Evolutionary conservation across 1,140 invertebrate species (phyloP).

Genomic region (Heterodera carotae): DNA sequence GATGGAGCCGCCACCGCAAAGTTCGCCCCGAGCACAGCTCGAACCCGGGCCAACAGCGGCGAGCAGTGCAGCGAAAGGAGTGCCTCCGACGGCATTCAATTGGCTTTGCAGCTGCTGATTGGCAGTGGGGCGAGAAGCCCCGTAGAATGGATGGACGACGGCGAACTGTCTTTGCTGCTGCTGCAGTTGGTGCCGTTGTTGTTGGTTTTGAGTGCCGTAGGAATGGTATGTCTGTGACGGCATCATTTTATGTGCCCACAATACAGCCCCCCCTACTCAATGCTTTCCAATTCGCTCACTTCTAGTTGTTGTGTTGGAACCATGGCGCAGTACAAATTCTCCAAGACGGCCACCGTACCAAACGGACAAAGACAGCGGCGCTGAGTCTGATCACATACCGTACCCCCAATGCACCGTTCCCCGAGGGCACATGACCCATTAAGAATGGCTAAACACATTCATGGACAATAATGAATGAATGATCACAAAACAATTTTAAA

Average conservation of each 20-base stretch:
- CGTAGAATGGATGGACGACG: neutral
- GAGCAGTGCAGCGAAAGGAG: neutral
- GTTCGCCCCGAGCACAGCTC: slow-evolving; percentile 49
- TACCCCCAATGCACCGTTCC: slow-evolving; percentile 64
- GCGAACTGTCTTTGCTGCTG: slow-evolving; percentile 6
- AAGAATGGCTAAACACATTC: slow-evolving; percentile 51
- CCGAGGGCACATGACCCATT: slow-evolving; percentile 63
- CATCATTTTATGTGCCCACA: too few species aligned
- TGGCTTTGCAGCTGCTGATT: neutral
- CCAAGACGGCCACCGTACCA: slow-evolving; percentile 60
- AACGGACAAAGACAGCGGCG: slow-evolving; percentile 59
- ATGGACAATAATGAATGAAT: neutral
- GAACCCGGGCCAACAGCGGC: slow-evolving; percentile 15
- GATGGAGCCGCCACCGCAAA: slow-evolving; percentile 54
- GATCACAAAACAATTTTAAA: too few species aligned
- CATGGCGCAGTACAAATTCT: slow-evolving; percentile 55
- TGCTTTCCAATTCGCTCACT: slow-evolving; percentile 16
- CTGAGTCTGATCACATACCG: slow-evolving; percentile 57
- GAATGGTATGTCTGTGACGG: neutral
- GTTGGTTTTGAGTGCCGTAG: too few species aligned
- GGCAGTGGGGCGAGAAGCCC: neutral
- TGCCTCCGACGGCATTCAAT: neutral
- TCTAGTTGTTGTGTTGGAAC: neutral
- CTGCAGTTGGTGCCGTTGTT: neutral
- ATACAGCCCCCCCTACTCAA: too few species aligned